A percentile compares a stretch with the other conserved stretches of the same genome.
Conservation (phyloP, 37 sponge, comb jelly and placozoan genomes). For the Halichondria panicea region DNA sequence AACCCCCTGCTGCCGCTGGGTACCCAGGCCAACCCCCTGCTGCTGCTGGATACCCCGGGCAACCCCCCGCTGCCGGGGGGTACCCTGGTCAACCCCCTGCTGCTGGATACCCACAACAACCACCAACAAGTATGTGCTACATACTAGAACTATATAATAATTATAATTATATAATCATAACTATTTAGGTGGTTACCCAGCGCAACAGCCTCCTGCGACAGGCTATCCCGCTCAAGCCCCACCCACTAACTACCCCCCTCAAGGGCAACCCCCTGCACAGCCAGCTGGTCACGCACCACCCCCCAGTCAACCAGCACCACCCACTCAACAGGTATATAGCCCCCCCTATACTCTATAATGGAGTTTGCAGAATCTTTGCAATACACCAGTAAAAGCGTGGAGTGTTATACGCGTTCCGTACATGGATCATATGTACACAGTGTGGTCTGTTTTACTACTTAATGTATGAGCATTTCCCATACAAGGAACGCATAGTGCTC, state of each 20-base stretch:
- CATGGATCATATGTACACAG: too few relatives aligned
- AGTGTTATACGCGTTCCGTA: too few relatives aligned
- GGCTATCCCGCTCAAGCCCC: conserved; percentile 10
- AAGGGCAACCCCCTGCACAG: conserved; percentile 26
- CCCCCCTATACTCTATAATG: too few relatives aligned
- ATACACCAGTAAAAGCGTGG: too few relatives aligned
- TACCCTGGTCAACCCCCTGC: conserved; percentile 55
- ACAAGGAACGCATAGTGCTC: too few relatives aligned
- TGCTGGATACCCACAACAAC: conserved; percentile 43
- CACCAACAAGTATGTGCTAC: not conserved
- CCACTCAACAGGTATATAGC: too few relatives aligned
- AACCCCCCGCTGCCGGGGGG: conserved; percentile 32
- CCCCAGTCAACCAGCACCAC: conserved; percentile 5
- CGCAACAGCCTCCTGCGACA: conserved; percentile 5
- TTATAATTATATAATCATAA: too few relatives aligned
- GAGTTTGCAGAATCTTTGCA: too few relatives aligned
- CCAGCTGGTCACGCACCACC: conserved; percentile 18
- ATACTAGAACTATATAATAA: not conserved
- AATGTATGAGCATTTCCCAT: too few relatives aligned
- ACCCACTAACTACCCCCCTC: not conserved
- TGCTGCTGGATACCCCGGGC: conserved; percentile 21
- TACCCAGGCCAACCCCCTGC: conserved; percentile 61
- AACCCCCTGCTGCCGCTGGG: conserved; percentile 31
- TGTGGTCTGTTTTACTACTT: too few relatives aligned
- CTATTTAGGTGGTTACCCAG: conserved; percentile 1